These are phyloP conservation scores for Cyrtonyx montezumae DNA, from an alignment of 2,113 vertebrate species.

Conservation along the genomic window DNA sequence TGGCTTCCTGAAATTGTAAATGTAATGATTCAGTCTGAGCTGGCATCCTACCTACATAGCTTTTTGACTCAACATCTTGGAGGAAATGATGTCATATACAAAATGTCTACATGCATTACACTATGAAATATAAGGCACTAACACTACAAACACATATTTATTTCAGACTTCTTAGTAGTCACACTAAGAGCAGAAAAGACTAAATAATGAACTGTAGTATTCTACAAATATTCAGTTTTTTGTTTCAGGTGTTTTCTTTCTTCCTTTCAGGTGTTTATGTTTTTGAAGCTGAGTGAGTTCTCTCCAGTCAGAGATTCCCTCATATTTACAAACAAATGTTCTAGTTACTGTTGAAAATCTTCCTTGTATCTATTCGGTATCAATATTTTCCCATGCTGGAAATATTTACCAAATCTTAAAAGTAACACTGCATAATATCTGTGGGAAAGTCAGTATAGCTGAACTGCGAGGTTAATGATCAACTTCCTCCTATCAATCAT, in stretches of 20 bases:
- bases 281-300: not conserved
- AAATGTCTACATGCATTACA: not conserved
- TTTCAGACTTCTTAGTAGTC: not conserved
- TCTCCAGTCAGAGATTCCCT: not conserved
- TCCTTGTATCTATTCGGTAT: not conserved
- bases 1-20: not conserved
- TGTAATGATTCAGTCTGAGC: not conserved
- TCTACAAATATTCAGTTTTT: not conserved
- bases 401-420: not conserved
- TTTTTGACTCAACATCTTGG: conserved; percentile 18
- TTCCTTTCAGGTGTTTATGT: not conserved
- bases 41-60: conserved; percentile 1
- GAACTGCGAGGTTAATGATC: conserved; percentile 5
- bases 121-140: not conserved
- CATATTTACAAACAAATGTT: not conserved
- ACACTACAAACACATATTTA: not conserved
- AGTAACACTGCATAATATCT: not conserved
- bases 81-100: not conserved
- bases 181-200: not conserved
- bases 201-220: not conserved
- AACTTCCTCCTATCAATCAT: not conserved
- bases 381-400: not conserved
- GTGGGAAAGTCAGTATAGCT: not conserved
- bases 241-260: not conserved
- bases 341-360: not conserved